phyloP scores from a whole-genome alignment of 2,797 vertebrate species.

The Lepilemur ruficaudatus region DNA sequence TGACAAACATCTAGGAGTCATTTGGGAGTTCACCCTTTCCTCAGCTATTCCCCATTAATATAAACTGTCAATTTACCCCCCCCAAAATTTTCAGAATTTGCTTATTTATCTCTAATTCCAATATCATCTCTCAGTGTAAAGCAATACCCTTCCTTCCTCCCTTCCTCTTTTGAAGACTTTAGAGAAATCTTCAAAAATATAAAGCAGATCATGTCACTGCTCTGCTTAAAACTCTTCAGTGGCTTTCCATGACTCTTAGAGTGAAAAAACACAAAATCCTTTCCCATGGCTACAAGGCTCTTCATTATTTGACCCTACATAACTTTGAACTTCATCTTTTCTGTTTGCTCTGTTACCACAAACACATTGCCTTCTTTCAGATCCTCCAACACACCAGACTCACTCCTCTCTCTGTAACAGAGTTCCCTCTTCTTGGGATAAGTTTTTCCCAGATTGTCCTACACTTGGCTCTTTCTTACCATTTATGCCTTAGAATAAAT shows the following conservation, averaged over 20 bases:
- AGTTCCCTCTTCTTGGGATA: neutral
- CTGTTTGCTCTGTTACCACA: neutral
- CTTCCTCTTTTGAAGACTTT: neutral
- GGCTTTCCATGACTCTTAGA: neutral
- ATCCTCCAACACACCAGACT: neutral
- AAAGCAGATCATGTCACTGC: neutral
- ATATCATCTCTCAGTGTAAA: neutral
- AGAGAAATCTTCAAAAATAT: constrained; percentile 6
- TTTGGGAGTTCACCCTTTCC: neutral
- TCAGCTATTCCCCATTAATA: neutral
- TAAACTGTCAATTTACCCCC: neutral
- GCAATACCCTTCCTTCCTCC: neutral
- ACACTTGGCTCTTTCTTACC: neutral
- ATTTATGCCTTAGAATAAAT: neutral
- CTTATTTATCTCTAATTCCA: neutral
- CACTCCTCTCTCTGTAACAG: neutral
- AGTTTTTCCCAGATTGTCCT: neutral
- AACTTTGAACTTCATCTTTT: neutral
- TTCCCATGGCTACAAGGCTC: neutral
- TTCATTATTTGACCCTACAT: neutral
- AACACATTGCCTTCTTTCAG: neutral
- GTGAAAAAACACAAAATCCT: neutral
- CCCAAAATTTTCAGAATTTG: neutral
- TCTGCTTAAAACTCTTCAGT: neutral
- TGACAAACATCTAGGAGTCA: neutral